A percentile compares a stretch with the other conserved stretches of the same genome.
These are phyloP conservation scores for Zygaena filipendulae DNA, from an alignment of 2,888 invertebrate genomes.

Conservation along the genomic window DNA sequence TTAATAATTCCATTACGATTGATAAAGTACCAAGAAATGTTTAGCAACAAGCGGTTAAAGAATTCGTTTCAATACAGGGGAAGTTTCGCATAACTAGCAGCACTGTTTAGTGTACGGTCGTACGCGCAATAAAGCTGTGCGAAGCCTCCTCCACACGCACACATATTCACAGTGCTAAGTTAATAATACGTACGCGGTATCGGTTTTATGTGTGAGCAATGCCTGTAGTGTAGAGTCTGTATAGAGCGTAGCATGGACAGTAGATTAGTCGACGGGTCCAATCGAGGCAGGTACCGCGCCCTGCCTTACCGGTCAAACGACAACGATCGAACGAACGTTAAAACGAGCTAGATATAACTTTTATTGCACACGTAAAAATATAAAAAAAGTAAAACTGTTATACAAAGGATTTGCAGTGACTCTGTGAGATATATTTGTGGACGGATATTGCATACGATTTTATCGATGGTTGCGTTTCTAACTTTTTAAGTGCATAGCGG, in stretches of 20 bases:
- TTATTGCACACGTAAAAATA: slow-evolving; percentile 21
- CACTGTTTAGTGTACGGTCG: too few species aligned
- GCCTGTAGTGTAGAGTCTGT: not conserved
- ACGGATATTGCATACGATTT: not conserved
- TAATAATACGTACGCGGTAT: too few species aligned
- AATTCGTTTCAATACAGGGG: too few species aligned
- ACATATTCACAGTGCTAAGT: slow-evolving; percentile 22
- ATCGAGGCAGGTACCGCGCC: slow-evolving; percentile 39
- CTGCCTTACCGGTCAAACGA: slow-evolving; percentile 48
- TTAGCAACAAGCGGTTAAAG: too few species aligned
- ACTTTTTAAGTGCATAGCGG: slow-evolving; percentile 40
- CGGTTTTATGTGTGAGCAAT: too few species aligned
- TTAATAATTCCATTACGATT: too few species aligned
- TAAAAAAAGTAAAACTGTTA: slow-evolving; percentile 19
- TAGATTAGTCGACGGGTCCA: slow-evolving; percentile 37
- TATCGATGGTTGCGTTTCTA: slow-evolving; percentile 16
- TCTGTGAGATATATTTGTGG: slow-evolving; percentile 17
- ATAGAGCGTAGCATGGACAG: slow-evolving; percentile 25
- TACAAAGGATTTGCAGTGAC: slow-evolving; percentile 13
- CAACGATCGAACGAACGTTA: slow-evolving; percentile 62
- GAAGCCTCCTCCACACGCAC: slow-evolving; percentile 36
- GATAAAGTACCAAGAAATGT: too few species aligned
- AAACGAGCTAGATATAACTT: slow-evolving; percentile 41
- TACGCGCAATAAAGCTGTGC: slow-evolving; percentile 20
- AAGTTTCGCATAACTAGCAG: too few species aligned